Evolutionary conservation across 2,113 vertebrate genomes (phyloP).

Genomic region (Pelusios castaneus): DNA sequence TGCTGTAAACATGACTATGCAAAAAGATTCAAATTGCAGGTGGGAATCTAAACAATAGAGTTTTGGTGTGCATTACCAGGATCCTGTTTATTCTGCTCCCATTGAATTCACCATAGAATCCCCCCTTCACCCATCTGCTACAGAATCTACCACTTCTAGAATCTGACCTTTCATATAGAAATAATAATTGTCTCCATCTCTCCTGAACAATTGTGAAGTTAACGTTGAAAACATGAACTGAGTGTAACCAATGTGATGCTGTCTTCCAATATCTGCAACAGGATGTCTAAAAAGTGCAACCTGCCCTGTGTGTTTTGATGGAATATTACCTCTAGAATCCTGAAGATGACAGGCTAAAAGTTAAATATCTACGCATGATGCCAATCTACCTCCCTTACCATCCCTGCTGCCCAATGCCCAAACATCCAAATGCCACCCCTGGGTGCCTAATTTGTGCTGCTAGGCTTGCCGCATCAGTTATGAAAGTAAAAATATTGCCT

Average conservation of each 20-base stretch:
- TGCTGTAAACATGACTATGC: background rate
- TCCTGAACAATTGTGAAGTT: background rate
- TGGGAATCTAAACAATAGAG: background rate
- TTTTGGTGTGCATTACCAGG: background rate
- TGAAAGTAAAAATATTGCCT: too few species aligned
- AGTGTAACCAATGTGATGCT: background rate
- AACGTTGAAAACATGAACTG: background rate
- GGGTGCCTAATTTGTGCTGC: too few species aligned
- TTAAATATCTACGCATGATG: background rate
- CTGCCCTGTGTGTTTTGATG: background rate
- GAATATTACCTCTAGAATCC: background rate
- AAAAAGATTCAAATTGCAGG: too few species aligned
- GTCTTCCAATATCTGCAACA: background rate
- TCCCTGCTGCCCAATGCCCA: background rate
- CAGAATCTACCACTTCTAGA: background rate
- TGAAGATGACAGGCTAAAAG: background rate
- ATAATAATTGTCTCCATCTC: background rate
- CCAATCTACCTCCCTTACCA: background rate
- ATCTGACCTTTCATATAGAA: background rate
- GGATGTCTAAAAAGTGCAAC: background rate
- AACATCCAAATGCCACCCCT: background rate
- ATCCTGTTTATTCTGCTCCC: background rate
- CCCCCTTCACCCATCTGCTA: background rate
- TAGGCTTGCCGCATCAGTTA: too few species aligned
- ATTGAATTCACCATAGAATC: background rate